Evolutionary conservation across 2,113 vertebrate genomes (phyloP).

Genomic region (Dicaeum eximium): DNA sequence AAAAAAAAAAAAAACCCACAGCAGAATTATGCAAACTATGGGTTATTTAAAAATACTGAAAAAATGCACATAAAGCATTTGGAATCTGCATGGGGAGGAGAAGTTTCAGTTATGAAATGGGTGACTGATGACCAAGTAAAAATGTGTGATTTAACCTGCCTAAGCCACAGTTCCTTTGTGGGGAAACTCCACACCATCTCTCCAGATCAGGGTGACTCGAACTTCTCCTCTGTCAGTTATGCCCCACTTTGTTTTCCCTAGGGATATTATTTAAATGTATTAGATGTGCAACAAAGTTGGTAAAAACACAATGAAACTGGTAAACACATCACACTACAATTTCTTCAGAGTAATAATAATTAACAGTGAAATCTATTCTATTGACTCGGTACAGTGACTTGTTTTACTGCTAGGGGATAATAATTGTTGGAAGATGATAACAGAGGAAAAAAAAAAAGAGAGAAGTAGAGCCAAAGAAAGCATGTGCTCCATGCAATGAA

Average conservation of each 20-base stretch:
- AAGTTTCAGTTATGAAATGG: not conserved
- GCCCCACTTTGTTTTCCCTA: not conserved
- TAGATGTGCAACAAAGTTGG: not conserved
- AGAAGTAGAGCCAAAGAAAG: conserved; percentile 14
- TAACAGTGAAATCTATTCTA: not conserved
- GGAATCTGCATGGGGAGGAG: not conserved
- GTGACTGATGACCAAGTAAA: not conserved
- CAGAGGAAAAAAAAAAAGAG: not conserved
- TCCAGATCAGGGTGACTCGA: not conserved
- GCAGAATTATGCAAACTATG: not conserved
- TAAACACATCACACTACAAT: not conserved
- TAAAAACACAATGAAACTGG: not conserved
- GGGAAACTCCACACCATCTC: not conserved
- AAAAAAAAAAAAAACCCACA: not conserved
- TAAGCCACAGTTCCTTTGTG: not conserved
- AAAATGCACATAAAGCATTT: not conserved
- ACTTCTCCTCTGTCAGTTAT: not conserved
- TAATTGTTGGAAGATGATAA: not conserved
- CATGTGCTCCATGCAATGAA: not conserved
- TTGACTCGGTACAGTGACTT: not conserved
- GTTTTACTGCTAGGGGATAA: not conserved
- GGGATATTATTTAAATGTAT: not conserved
- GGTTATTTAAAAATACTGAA: not conserved
- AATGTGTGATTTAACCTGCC: not conserved
- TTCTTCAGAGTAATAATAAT: not conserved